Evolutionary conservation across 2,113 vertebrate species (phyloP).

Genomic region (Dinomys branickii): DNA sequence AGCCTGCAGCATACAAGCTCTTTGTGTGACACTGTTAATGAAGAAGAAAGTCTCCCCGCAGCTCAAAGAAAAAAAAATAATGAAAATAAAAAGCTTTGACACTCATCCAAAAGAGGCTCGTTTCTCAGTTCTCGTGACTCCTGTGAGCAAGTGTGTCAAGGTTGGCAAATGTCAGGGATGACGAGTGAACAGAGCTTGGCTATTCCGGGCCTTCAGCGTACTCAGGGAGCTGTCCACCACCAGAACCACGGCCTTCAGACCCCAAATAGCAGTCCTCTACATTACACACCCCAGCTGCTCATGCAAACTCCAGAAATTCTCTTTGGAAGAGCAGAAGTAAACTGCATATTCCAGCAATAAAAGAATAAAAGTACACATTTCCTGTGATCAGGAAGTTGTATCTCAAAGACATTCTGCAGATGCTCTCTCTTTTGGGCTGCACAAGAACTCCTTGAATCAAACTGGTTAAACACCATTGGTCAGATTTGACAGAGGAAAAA

Average conservation of each 20-base stretch:
- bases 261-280: neutral
- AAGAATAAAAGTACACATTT: neutral
- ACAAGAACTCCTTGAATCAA: neutral
- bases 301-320: neutral
- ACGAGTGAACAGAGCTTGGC: neutral
- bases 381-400: neutral
- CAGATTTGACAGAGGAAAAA: neutral
- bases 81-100: constrained; percentile 67
- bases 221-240: neutral
- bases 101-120: constrained; percentile 21
- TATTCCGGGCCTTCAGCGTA: neutral
- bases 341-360: neutral
- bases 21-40: constrained; percentile 58
- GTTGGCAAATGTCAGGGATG: constrained; percentile 32
- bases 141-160: constrained; percentile 9
- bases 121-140: neutral
- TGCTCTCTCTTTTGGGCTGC: neutral
- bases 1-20: constrained; percentile 20
- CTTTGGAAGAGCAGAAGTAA: neutral
- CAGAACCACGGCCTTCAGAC: neutral
- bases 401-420: neutral
- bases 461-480: neutral
- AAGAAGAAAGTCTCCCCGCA: constrained; percentile 67
- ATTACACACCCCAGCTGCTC: neutral
- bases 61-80: constrained; percentile 45